Base-by-base conservation (phyloP, 1,140 invertebrate species). In the Ectropis grisescens region DNA sequence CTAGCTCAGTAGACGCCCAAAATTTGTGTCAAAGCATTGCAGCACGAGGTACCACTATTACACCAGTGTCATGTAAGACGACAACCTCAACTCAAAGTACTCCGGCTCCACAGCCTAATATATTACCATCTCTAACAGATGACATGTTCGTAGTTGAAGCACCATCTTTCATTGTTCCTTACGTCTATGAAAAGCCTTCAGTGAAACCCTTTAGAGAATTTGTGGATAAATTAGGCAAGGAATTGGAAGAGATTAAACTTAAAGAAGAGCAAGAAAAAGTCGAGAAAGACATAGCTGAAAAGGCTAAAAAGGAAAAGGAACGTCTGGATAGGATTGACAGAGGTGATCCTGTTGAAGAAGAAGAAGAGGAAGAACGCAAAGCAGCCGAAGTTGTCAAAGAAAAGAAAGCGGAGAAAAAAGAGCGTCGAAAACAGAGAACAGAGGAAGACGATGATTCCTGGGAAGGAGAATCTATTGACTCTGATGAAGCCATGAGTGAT, bases 81-180 rank as follows among this genome's bases (percentile, higher is more conserved):
- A n/a, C n/a, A n/a, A 44, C 66, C 29, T 16, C 44, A 11, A 55
- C 57, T 29, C 68, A 39, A 66, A 33, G 2, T 12, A 46, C 56
- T 41, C 57, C 66, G 36, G 56, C 82, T 19, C 65, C 82, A 1
- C 75, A 85, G 16, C 82, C 85, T 34, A 76, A 88, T 29, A 87
- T 93, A 32, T 72, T 93, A 50, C 91, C 92, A 1, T 90, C 91
- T 3, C 80, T 94, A 2, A 94, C 92, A 5, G 93, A 95, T 71
- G 92, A 94, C 45, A 94, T 94, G 89, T 94, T 91, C 79, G 92
- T 94, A 1, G 89, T 95, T 12, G 93, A 95, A 80, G 93, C 93
- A 11, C 93, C 93, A 2, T 94, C 92, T 14, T 94, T 95, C 59
- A 94, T 95, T 72, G 92, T 95, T 45, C 93, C 93, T 24, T 95